phyloP scores from a whole-genome alignment of 2,113 vertebrate species.

The Microtus pennsylvanicus region DNA sequence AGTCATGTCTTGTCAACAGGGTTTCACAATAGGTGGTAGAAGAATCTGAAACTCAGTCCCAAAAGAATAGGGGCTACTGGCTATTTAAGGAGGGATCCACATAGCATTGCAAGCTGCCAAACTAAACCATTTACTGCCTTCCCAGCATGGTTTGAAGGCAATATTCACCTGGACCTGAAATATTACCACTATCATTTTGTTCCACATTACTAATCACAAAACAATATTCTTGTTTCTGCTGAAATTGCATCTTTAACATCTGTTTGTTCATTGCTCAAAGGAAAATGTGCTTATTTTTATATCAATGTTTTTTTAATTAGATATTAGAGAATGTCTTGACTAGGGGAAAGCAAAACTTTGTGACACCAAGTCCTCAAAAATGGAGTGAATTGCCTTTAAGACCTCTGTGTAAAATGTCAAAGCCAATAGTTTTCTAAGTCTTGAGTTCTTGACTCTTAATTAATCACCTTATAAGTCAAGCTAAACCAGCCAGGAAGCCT shows the following conservation, averaged over 20 bases:
- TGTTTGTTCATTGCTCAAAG: background rate
- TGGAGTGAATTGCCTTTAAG: background rate
- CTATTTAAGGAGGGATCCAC: background rate
- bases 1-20: background rate
- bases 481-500: background rate
- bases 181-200: background rate
- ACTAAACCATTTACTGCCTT: background rate
- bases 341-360: background rate
- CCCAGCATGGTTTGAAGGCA: background rate
- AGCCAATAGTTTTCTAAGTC: background rate
- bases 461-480: background rate
- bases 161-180: background rate
- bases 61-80: accelerated
- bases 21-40: background rate
- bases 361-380: background rate
- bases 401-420: background rate
- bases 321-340: background rate
- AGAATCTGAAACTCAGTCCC: background rate
- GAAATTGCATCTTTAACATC: background rate
- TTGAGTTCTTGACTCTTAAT: background rate
- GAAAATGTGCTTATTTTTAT: background rate
- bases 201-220: background rate
- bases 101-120: background rate
- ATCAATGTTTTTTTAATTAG: background rate
- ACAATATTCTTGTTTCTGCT: background rate